Conservation (phyloP, 2,113 vertebrate genomes). For the Phoxinus phoxinus region DNA sequence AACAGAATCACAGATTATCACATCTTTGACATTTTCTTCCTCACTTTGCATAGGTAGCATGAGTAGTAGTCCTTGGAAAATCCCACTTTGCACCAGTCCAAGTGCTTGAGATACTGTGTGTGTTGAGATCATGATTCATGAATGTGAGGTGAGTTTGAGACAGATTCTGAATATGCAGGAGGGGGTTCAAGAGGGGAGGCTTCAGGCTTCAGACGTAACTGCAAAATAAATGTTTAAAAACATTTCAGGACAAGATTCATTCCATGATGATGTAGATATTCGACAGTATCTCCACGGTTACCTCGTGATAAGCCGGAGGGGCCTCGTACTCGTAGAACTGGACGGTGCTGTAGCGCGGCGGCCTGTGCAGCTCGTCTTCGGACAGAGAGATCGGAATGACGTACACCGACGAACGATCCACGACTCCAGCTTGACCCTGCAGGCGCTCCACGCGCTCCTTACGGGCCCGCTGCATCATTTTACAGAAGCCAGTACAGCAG, state of each 20-base stretch:
- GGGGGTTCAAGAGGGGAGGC: conserved; percentile 32
- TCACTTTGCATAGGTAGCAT: background rate
- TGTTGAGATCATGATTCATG: background rate
- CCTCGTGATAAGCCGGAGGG: conserved; percentile 57
- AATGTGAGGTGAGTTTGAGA: background rate
- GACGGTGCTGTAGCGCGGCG: conserved; percentile 1
- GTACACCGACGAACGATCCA: conserved; percentile 11
- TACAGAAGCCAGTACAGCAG: conserved; percentile 48
- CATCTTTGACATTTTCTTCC: background rate
- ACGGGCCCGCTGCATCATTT: background rate
- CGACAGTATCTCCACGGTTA: background rate
- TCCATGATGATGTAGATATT: background rate
- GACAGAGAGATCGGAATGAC: conserved; percentile 30
- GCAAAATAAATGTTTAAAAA: background rate
- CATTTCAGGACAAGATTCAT: background rate
- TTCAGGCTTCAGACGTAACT: conserved; percentile 51
- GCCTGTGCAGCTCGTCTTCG: conserved; percentile 9
- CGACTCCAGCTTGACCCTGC: background rate
- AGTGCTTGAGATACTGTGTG: background rate
- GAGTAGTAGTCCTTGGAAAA: background rate
- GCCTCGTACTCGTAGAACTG: conserved; percentile 1
- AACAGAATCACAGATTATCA: background rate
- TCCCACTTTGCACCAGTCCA: background rate
- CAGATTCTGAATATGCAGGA: conserved; percentile 47
- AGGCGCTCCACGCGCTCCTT: background rate